Evolutionary conservation across 1,140 invertebrate genomes (phyloP), one percentile per base, ranked within the genome.

Genomic region (Ericerus pela): DNA sequence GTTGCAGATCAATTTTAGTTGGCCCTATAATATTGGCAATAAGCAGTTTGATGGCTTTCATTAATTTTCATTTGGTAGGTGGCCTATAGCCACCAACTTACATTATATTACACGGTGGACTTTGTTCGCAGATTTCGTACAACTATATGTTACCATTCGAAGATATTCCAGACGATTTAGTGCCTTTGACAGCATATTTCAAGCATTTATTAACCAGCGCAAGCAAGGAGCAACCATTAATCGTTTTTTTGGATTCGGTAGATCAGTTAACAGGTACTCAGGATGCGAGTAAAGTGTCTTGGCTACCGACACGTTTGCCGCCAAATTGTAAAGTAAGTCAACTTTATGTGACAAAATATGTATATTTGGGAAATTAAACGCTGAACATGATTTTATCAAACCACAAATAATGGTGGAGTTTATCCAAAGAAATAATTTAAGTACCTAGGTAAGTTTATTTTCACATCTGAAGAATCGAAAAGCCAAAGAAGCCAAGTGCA

Each of bases 201-300:
- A 97, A 98, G 71, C 83, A 93, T 64, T 73, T 99, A 26, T 71
- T 97, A 38, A 88, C 83, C 14, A 76, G 84, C 64, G 88, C 89
- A 1, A 84, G 76, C 2, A 63, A 73, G 26, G 80, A 90, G 59
- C 87, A 92, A 66, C 88, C 90, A 1, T 73, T 95, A 14, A 72
- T 91, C 1, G 72, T 96, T 12, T 93, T 91, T 67, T 70, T 96
- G 56, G 92, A 96, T 67, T 93, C 88, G 6, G 85, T 96, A 0
- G 92, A 96, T 74, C 90, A 96, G 68, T 70, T 98, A 20, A 96
- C 92, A n/a, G 89, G 90, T 5, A 81, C 87, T 0, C 88, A 92
- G 62, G 88, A 89, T 61, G 87, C 90, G 30, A 96, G 96, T 67
- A 93, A 95, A 70, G 79, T 98, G 31, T 89, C 93, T 0, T 99